Conservation (phyloP, 2,113 vertebrate species). For the Rostratula benghalensis region DNA sequence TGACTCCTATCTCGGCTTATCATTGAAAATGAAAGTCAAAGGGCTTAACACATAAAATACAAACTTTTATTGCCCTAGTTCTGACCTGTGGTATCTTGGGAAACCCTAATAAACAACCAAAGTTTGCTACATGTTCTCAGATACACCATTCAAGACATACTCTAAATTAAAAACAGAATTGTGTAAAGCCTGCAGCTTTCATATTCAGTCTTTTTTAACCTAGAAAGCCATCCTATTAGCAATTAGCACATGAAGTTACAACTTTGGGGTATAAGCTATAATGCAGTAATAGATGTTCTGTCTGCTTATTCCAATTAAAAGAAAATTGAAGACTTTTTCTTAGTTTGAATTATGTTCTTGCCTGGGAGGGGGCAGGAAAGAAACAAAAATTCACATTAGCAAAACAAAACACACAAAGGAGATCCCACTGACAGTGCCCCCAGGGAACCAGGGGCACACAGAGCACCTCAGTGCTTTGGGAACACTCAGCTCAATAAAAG, state of each 20-base stretch:
- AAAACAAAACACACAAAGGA: neutral
- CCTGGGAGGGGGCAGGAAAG: neutral
- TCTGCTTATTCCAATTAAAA: neutral
- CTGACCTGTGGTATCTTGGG: neutral
- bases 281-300: neutral
- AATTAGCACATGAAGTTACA: neutral
- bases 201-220: neutral
- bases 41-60: slow-evolving; percentile 27
- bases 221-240: neutral
- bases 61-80: slow-evolving; percentile 19
- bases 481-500: neutral
- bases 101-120: neutral
- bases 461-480: neutral
- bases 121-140: neutral
- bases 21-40: slow-evolving; percentile 45
- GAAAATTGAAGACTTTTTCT: neutral
- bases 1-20: slow-evolving; percentile 53
- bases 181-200: neutral
- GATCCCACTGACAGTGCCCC: neutral
- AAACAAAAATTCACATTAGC: neutral
- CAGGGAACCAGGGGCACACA: neutral
- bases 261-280: neutral
- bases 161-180: neutral
- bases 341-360: neutral
- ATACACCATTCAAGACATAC: neutral